phyloP scores from a whole-genome alignment of 2,113 vertebrate species.

The Rhizomys pruinosus region DNA sequence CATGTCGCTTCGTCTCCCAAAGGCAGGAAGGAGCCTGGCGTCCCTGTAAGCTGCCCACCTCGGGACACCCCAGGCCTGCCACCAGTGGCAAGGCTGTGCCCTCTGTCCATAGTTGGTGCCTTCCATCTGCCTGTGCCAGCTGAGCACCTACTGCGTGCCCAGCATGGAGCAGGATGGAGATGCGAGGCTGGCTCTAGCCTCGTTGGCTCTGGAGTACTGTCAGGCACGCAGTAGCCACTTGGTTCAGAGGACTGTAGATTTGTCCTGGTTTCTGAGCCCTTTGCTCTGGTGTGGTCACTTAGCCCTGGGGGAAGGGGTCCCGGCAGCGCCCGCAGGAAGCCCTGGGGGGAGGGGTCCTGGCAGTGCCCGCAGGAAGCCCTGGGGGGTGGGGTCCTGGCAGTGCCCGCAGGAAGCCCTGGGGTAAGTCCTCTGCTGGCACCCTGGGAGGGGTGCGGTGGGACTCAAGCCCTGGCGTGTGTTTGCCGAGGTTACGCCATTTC shows the following conservation, averaged over 20 bases:
- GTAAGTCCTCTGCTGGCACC: too few species aligned
- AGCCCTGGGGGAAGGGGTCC: neutral
- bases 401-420: neutral
- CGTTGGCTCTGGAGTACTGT: rapidly evolving
- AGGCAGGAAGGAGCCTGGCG: slow-evolving; percentile 81
- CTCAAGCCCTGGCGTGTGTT: rapidly evolving
- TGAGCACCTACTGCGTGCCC: neutral
- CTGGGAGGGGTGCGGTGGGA: neutral
- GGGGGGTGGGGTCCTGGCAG: rapidly evolving
- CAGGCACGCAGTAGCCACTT: neutral
- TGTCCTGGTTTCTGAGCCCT: neutral
- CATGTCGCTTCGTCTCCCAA: slow-evolving; percentile 94
- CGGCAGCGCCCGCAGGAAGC: neutral
- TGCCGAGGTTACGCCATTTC: too few species aligned
- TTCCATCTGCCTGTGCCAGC: neutral
- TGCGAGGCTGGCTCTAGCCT: neutral
- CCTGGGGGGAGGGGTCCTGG: neutral
- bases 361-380: rapidly evolving
- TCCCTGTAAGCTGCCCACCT: slow-evolving; percentile 86
- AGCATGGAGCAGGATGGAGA: neutral
- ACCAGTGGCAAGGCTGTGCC: neutral
- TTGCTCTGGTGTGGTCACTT: neutral
- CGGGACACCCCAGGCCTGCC: neutral
- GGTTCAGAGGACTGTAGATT: neutral
- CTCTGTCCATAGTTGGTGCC: neutral